Percentiles rank a stretch among this genome's conserved stretches.
Conservation (phyloP, 2,113 vertebrate genomes). For the Picathartes gymnocephalus region DNA sequence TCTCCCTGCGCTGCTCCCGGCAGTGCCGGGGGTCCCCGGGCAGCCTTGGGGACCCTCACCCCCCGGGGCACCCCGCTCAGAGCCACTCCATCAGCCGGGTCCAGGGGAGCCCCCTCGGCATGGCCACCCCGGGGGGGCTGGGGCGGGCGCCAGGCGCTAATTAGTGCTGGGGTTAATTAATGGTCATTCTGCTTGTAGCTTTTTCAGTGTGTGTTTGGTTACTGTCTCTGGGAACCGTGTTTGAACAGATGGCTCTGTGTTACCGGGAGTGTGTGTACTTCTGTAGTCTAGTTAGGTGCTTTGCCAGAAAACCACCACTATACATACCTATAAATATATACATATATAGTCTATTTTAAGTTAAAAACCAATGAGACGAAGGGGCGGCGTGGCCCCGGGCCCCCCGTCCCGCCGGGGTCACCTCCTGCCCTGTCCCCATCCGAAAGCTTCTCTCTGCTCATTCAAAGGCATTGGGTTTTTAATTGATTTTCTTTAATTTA, state of each 20-base stretch:
- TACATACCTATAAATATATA: slow-evolving; percentile 79
- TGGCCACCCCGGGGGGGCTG: neutral
- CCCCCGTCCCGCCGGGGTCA: slow-evolving; percentile 44
- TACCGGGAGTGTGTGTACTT: slow-evolving; percentile 90
- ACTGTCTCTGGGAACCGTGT: slow-evolving; percentile 83
- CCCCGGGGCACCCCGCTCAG: neutral
- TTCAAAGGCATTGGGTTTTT: slow-evolving; percentile 46
- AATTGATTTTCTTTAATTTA: slow-evolving; percentile 52
- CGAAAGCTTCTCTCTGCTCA: slow-evolving; percentile 60
- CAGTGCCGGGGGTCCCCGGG: neutral
- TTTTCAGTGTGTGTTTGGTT: slow-evolving; percentile 82
- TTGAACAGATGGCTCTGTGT: slow-evolving; percentile 80
- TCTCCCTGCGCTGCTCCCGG: neutral
- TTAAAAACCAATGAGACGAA: slow-evolving; percentile 65
- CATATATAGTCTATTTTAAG: slow-evolving; percentile 79
- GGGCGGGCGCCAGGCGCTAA: slow-evolving; percentile 51
- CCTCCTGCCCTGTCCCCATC: slow-evolving; percentile 27
- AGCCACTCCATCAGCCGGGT: neutral
- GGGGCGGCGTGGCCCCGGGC: neutral
- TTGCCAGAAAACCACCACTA: slow-evolving; percentile 72
- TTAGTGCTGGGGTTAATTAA: slow-evolving; percentile 74
- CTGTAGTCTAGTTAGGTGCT: slow-evolving; percentile 99
- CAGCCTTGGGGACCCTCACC: neutral
- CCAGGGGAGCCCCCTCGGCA: neutral
- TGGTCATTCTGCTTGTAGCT: slow-evolving; percentile 80